Evolutionary conservation across 2,888 invertebrate genomes (phyloP).

Genomic region (Drosophila bunnanda): DNA sequence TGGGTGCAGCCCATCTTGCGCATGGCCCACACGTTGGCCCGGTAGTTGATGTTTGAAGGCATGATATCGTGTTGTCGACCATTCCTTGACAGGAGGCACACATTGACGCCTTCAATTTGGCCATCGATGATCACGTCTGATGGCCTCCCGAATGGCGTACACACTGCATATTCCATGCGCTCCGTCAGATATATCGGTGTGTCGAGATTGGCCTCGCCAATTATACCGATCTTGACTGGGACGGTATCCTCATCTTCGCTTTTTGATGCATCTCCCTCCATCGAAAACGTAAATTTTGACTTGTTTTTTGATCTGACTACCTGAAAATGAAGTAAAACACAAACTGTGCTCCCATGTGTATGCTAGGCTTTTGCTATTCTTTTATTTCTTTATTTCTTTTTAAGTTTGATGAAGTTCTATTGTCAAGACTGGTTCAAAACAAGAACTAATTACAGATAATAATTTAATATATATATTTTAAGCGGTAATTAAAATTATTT

Average conservation of each 20-base stretch:
- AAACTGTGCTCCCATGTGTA: conserved; percentile 6
- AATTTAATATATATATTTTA: neutral
- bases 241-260: conserved; percentile 17
- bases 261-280: conserved; percentile 35
- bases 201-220: conserved; percentile 97
- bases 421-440: neutral
- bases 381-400: neutral
- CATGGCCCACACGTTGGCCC: conserved; percentile 97
- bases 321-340: conserved; percentile 1
- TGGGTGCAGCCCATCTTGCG: conserved; percentile 94
- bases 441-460: neutral
- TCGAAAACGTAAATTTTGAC: conserved; percentile 42
- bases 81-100: conserved; percentile 90
- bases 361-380: conserved; percentile 4
- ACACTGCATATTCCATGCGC: conserved; percentile 87
- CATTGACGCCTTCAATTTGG: conserved; percentile 90
- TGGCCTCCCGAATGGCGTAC: conserved; percentile 93
- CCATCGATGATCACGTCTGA: conserved; percentile 92
- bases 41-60: conserved; percentile 95
- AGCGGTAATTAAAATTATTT: neutral
- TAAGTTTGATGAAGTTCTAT: neutral
- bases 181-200: conserved; percentile 91
- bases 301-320: conserved; percentile 5
- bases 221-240: conserved; percentile 92
- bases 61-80: conserved; percentile 89